phyloP scores from a whole-genome alignment of 2,888 invertebrate species.

The Sesamia inferens region DNA sequence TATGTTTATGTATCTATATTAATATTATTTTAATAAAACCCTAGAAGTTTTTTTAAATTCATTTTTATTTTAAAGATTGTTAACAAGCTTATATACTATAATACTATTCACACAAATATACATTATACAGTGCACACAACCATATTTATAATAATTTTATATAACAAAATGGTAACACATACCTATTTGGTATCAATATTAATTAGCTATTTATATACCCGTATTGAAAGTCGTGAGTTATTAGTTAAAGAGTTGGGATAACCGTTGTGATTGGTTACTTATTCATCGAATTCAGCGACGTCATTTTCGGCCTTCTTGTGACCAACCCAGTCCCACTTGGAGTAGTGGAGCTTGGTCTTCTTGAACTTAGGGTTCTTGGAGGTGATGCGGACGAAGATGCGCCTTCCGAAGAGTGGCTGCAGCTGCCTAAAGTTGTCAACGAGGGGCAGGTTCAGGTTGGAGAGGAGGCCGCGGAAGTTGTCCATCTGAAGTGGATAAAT shows the following conservation, averaged over 20 bases:
- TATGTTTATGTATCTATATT: slow-evolving; percentile 23
- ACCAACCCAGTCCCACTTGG: slow-evolving; percentile 92
- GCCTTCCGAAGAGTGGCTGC: slow-evolving; percentile 92
- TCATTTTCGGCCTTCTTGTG: slow-evolving; percentile 88
- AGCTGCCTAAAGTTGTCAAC: slow-evolving; percentile 93
- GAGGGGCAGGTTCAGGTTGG: slow-evolving; percentile 91
- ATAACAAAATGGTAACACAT: slow-evolving; percentile 59
- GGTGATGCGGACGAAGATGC: slow-evolving; percentile 92
- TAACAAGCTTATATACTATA: slow-evolving; percentile 72
- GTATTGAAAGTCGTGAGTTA: slow-evolving; percentile 67
- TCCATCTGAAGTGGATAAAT: slow-evolving; percentile 86
- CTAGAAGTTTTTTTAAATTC: slow-evolving; percentile 59
- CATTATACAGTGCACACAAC: slow-evolving; percentile 78
- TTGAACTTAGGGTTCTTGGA: slow-evolving; percentile 90
- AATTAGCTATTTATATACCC: slow-evolving; percentile 71
- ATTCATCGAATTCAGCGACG: slow-evolving; percentile 85
- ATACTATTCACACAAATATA: slow-evolving; percentile 73
- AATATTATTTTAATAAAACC: slow-evolving; percentile 39
- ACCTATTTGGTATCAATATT: slow-evolving; percentile 73
- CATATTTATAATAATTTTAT: slow-evolving; percentile 63
- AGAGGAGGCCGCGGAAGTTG: slow-evolving; percentile 91
- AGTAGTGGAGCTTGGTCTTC: slow-evolving; percentile 90
- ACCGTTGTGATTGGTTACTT: slow-evolving; percentile 53
- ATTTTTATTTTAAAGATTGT: slow-evolving; percentile 70
- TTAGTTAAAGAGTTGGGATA: slow-evolving; percentile 53